Evolutionary conservation across 1,140 invertebrate genomes (phyloP), one percentile per base, ranked within the genome.

Genomic region (Drosophila arizonae): DNA sequence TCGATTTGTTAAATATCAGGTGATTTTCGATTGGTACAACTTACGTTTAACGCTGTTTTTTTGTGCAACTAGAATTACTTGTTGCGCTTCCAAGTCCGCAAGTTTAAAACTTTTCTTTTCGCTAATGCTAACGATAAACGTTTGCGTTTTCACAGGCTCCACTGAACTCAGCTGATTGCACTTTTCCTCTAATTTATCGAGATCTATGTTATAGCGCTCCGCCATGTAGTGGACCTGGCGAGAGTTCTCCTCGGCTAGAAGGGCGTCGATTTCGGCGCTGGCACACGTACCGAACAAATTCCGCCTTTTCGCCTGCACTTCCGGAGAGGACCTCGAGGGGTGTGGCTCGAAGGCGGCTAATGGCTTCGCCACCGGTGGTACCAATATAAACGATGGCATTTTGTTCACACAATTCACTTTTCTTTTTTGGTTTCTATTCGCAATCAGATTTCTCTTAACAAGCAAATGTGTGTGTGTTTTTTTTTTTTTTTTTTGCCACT

Each of bases 11-110:
- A 8, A 15, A 46, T 8, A 17, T 9, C 45, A 48, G 15, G 15
- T 17, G 9, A 13, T 43, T 45, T 45, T 4, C 21, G 2, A 61
- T 50, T 55, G 21, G 17, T 46, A 10, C 6, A 21, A 74, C 81
- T 54, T 55, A 85, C 81, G 17, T 86, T 85, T 85, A 0, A 81
- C 54, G 58, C 81, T 63, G 30, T 51, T 36, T 28, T 24, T 46
- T 4, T 43, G 57, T 11, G 8, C n/a, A 61, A 58, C 11, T 15
- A 33, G 43, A n/a, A n/a, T 10, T 24, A 26, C 30, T 41, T 6
- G 45, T 4, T 33, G 46, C 36, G 51, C 13, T 13, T 46, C 11
- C 10, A 39, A 11, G 36, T 13, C 33, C 33, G 8, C 36, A 39
- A 4, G 11, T 11, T 39, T 33, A 8, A 33, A 3, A 30, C 5